Evolutionary conservation across 1,140 invertebrate genomes (phyloP).

Genomic region (Colletes gigas): DNA sequence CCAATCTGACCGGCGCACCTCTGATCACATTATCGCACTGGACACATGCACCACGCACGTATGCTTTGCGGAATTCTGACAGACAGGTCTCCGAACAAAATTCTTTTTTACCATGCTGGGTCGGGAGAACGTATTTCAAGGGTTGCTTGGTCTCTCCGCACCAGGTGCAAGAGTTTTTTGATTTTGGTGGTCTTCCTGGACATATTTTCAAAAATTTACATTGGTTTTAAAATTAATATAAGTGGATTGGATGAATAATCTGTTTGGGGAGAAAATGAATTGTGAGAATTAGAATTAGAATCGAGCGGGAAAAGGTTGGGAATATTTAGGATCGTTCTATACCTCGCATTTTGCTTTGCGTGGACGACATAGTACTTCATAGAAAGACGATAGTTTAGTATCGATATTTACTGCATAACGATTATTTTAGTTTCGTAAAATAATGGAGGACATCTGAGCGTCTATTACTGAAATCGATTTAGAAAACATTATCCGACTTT

Average conservation of each 20-base stretch:
- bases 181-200: constrained; percentile 89
- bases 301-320: neutral
- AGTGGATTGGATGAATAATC: no score
- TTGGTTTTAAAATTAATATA: neutral
- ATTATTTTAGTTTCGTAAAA: constrained; percentile 15
- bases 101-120: constrained; percentile 93
- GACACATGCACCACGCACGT: constrained; percentile 91
- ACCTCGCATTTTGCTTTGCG: constrained; percentile 61
- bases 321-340: constrained; percentile 38
- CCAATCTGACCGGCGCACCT: constrained; percentile 82
- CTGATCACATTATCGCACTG: constrained; percentile 93
- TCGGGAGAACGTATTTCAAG: constrained; percentile 92
- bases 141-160: constrained; percentile 91
- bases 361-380: constrained; percentile 55
- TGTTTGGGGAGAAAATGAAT: no score
- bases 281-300: no score
- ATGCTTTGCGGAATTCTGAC: constrained; percentile 92
- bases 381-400: neutral
- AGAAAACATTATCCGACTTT: neutral
- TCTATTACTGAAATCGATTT: constrained; percentile 50
- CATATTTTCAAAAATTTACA: constrained; percentile 67
- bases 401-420: constrained; percentile 1
- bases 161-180: constrained; percentile 89
- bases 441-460: constrained; percentile 37
- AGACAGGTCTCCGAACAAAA: constrained; percentile 95